phyloP scores from a whole-genome alignment of 2,113 vertebrate genomes.

The Elanus axillaris region DNA sequence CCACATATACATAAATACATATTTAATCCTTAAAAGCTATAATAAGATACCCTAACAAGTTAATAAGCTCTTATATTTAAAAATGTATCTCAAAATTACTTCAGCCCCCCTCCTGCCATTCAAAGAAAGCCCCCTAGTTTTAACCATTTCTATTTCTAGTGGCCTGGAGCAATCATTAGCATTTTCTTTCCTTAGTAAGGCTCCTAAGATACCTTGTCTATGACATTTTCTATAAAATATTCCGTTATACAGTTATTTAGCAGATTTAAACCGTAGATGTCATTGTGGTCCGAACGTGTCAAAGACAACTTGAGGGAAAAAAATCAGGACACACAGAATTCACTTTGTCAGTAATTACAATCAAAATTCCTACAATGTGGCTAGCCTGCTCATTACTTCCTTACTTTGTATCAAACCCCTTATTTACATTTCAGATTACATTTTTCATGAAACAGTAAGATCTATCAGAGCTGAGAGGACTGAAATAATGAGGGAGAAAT shows the following conservation, averaged over 20 bases:
- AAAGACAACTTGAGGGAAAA: constrained; percentile 75
- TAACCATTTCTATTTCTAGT: background rate
- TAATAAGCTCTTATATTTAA: background rate
- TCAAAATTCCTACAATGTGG: constrained; percentile 73
- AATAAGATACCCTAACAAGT: background rate
- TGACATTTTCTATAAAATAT: constrained; percentile 62
- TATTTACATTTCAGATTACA: constrained; percentile 99
- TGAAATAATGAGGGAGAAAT: constrained; percentile 90
- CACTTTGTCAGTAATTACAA: constrained; percentile 89
- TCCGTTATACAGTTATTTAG: constrained; percentile 72
- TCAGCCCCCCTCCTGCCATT: background rate
- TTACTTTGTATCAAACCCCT: constrained; percentile 85
- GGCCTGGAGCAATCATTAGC: constrained; percentile 55
- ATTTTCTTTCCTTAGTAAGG: background rate
- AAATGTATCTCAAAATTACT: background rate
- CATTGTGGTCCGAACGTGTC: constrained; percentile 73
- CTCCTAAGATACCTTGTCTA: background rate
- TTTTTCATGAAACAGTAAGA: constrained; percentile 85
- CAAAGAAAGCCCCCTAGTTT: background rate
- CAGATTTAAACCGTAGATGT: constrained; percentile 81
- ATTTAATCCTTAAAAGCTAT: background rate
- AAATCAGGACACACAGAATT: constrained; percentile 67
- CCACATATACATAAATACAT: background rate
- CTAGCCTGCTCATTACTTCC: constrained; percentile 85
- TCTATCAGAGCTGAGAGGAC: constrained; percentile 83